Base-by-base conservation (phyloP, 2,888 invertebrate species). In the Sclerodermus sp. region DNA sequence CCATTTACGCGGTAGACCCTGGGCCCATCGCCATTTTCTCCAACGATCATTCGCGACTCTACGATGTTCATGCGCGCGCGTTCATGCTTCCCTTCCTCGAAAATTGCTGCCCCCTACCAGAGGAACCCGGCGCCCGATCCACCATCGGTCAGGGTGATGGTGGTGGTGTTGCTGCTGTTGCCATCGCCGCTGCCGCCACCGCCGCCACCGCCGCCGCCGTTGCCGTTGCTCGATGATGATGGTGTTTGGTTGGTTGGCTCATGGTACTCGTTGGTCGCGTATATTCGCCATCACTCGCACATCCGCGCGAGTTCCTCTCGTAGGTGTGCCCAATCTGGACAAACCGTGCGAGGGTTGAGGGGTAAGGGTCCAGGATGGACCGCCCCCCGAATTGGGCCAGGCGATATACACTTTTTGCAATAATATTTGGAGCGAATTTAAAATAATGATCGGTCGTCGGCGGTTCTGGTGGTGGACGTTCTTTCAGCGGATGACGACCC, bases 341-440 rank as follows among this genome's bases (percentile, higher is more conserved):
- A n/a, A n/a, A n/a, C n/a, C n/a, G n/a, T n/a, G n/a, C n/a, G n/a
- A n/a, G n/a, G n/a, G n/a, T n/a, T n/a, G n/a, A n/a, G n/a, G n/a
- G n/a, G n/a, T n/a, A n/a, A 45, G 45, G 46, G 55, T 53, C 47
- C 51, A 67, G 64, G 60, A 68, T 66, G 60, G 23, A 23, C 23
- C 23, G 23, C 23, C 23, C 23, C n/a, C 23, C 23, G 23, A 23
- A 23, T 12, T 14, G 34, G 34, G 34, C 34, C 34, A 34, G 34
- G 34, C 57, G 65, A 68, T 65, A 64, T 60, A 58, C 62, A 64
- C 59, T 66, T 70, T 69, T 71, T 64, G 66, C 53, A 55, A 64
- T 67, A 65, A 67, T 64, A 70, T 73, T 68, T 63, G 55, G 67
- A 64, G 63, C 64, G 60, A 69, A 66, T 70, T 67, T 66, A 60